Evolutionary conservation across 2,797 vertebrate genomes (phyloP).

Genomic region (Chromobotia macracanthus): DNA sequence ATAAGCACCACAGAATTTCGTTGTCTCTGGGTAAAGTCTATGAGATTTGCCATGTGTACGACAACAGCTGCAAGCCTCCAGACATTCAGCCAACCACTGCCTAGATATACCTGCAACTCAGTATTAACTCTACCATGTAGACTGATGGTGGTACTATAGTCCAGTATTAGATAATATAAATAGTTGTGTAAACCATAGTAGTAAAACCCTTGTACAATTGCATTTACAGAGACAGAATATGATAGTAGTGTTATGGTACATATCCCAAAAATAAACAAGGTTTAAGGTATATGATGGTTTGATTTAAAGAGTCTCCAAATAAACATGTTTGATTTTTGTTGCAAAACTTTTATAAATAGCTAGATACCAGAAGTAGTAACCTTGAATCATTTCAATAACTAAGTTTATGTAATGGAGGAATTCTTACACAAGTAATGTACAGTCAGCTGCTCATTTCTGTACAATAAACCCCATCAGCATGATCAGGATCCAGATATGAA

Average conservation of each 20-base stretch:
- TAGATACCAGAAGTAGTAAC: too few species aligned
- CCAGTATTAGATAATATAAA: neutral
- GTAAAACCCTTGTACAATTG: too few species aligned
- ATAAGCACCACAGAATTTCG: slow-evolving; percentile 52
- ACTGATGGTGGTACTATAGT: neutral
- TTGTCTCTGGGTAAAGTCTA: slow-evolving; percentile 56
- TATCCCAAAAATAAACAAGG: too few species aligned
- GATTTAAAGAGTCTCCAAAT: too few species aligned
- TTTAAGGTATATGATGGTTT: too few species aligned
- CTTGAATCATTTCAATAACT: too few species aligned
- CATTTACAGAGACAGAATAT: too few species aligned
- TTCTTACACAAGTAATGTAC: neutral
- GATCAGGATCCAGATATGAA: neutral
- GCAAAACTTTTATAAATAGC: too few species aligned
- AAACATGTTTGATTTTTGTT: too few species aligned
- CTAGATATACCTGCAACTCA: slow-evolving; percentile 24
- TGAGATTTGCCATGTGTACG: slow-evolving; percentile 36
- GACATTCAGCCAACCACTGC: slow-evolving; percentile 31
- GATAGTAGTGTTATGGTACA: too few species aligned
- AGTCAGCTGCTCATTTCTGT: neutral
- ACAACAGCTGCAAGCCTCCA: slow-evolving; percentile 47
- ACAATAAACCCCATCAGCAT: neutral
- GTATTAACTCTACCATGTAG: neutral
- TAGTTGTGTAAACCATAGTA: too few species aligned
- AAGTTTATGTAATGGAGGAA: neutral